Conservation (phyloP, 2,797 vertebrate genomes). For the Cynodonichthys magdalenae region DNA sequence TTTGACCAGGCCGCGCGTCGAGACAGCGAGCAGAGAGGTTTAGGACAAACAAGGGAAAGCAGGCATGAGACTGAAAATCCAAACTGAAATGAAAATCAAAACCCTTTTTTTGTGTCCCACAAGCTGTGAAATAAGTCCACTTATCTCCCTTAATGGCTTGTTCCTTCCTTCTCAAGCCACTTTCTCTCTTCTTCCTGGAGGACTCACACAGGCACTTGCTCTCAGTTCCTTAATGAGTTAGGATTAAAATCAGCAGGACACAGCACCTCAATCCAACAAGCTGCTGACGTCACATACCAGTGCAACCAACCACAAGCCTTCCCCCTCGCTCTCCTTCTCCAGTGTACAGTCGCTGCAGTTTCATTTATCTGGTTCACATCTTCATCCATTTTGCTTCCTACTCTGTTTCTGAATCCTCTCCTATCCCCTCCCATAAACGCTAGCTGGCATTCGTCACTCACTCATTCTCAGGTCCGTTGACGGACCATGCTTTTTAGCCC, state of each 20-base stretch:
- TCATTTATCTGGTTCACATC: slow-evolving; percentile 31
- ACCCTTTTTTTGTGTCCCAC: slow-evolving; percentile 25
- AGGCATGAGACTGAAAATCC: slow-evolving; percentile 47
- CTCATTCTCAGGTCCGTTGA: slow-evolving; percentile 34
- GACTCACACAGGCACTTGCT: slow-evolving; percentile 69
- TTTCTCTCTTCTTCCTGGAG: slow-evolving; percentile 61
- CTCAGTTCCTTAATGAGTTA: slow-evolving; percentile 78
- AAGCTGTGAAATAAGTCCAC: slow-evolving; percentile 52
- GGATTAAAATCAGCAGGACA: slow-evolving; percentile 85
- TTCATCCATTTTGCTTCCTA: slow-evolving; percentile 17
- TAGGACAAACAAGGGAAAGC: slow-evolving; percentile 39
- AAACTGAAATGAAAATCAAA: slow-evolving; percentile 36
- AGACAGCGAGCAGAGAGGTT: slow-evolving; percentile 34
- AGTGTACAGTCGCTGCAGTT: slow-evolving; percentile 8
- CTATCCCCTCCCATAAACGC: slow-evolving; percentile 15
- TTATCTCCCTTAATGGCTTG: slow-evolving; percentile 50
- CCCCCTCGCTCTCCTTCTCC: slow-evolving; percentile 45
- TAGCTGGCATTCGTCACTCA: slow-evolving; percentile 22
- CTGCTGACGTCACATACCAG: slow-evolving; percentile 74
- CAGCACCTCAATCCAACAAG: slow-evolving; percentile 80
- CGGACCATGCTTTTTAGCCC: slow-evolving; percentile 27
- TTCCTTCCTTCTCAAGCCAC: slow-evolving; percentile 56
- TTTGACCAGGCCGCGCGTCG: slow-evolving; percentile 48
- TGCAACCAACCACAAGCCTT: slow-evolving; percentile 61
- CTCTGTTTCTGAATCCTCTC: slow-evolving; percentile 9